A percentile compares a stretch with the other conserved stretches of the same genome.
These are phyloP conservation scores for Agelas oroides DNA, from an alignment of 37 sponge, comb jelly and placozoan genomes.

Conservation along the genomic window DNA sequence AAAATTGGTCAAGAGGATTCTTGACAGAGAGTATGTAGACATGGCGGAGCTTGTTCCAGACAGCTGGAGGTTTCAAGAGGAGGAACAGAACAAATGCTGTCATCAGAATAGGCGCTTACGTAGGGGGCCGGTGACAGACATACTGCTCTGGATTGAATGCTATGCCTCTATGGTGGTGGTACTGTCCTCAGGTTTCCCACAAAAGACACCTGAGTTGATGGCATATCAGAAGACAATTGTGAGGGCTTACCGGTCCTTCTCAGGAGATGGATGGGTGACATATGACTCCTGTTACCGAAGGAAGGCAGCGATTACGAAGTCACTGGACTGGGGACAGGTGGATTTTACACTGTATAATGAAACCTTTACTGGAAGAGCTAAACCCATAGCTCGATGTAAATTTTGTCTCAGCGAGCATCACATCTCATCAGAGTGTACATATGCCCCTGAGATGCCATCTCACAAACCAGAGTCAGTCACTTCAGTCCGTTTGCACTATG, in stretches of 20 bases:
- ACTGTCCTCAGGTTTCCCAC: background rate
- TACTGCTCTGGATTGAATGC: conserved; percentile 4
- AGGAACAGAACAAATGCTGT: conserved; percentile 1
- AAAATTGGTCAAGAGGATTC: conserved; percentile 22
- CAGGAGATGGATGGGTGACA: conserved; percentile 8
- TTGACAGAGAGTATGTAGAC: conserved; percentile 14
- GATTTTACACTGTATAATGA: conserved; percentile 20
- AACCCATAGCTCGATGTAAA: background rate
- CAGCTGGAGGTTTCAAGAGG: conserved; percentile 17
- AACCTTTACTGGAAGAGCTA: conserved; percentile 20
- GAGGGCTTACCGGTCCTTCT: background rate
- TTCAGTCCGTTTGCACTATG: too few species aligned
- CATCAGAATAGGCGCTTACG: background rate
- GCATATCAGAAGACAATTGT: conserved; percentile 3
- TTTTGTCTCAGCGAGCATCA: conserved; percentile 1
- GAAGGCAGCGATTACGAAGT: conserved; percentile 13
- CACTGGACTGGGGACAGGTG: conserved; percentile 5
- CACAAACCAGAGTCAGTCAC: too few species aligned
- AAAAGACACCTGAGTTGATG: background rate
- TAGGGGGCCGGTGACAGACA: conserved; percentile 4
- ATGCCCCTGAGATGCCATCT: background rate
- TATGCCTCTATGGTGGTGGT: conserved; percentile 3
- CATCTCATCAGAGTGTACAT: background rate
- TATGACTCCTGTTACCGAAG: conserved; percentile 17
- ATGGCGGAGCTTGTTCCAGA: conserved; percentile 40